Evolutionary conservation across 2,113 vertebrate genomes (phyloP).

Genomic region (Panthera tigris): DNA sequence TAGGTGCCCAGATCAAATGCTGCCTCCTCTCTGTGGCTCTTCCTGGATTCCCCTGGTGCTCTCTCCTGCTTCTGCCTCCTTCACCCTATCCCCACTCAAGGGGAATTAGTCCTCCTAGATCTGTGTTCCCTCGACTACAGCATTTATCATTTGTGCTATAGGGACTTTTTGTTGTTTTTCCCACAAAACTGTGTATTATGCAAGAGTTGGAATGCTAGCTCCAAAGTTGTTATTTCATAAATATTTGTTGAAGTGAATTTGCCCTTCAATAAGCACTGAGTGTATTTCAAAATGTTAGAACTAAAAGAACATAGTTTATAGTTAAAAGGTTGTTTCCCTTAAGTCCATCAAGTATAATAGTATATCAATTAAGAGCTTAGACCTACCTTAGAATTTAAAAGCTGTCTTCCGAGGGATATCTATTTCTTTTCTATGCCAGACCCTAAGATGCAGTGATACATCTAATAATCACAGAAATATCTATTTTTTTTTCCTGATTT

Average conservation of each 20-base stretch:
- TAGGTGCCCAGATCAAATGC: background rate
- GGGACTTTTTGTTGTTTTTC: background rate
- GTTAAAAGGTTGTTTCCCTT: background rate
- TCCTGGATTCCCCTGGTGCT: background rate
- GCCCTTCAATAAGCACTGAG: background rate
- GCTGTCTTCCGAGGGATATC: background rate
- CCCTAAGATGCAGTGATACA: background rate
- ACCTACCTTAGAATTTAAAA: background rate
- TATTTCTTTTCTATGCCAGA: background rate
- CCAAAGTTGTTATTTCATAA: background rate
- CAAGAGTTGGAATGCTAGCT: background rate
- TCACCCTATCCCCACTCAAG: background rate
- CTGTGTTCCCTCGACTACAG: no score
- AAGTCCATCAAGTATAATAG: background rate
- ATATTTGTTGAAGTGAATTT: background rate
- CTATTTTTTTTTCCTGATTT: background rate
- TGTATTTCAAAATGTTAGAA: background rate
- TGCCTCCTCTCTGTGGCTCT: background rate
- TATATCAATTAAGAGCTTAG: background rate
- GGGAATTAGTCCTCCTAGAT: background rate
- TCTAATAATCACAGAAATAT: background rate
- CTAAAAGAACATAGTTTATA: background rate
- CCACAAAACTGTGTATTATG: background rate
- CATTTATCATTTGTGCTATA: background rate
- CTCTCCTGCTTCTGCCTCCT: background rate